Evolutionary conservation across 2,797 vertebrate genomes (phyloP).

Genomic region (Iguana delicatissima): DNA sequence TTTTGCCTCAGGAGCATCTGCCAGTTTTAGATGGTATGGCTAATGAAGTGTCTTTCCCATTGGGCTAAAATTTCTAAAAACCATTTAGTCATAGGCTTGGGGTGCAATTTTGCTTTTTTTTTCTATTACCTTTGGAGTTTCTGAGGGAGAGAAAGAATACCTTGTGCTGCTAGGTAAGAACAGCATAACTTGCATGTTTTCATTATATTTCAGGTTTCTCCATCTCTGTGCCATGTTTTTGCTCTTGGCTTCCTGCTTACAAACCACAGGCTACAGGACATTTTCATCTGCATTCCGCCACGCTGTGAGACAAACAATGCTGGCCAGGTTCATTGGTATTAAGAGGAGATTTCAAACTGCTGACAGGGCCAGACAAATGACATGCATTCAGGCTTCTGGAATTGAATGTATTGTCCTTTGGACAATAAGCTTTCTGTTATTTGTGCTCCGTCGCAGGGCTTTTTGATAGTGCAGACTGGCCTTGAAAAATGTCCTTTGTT

Average conservation of each 20-base stretch:
- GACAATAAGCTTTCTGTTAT: constrained; percentile 4
- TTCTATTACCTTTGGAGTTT: constrained; percentile 42
- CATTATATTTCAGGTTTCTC: constrained; percentile 27
- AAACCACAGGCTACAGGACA: constrained; percentile 10
- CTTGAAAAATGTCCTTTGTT: not conserved
- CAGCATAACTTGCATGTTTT: constrained; percentile 35
- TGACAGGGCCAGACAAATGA: constrained; percentile 40
- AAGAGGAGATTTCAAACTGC: constrained; percentile 5
- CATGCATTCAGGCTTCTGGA: not conserved
- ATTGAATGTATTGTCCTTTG: not conserved
- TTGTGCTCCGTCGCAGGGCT: constrained; percentile 12
- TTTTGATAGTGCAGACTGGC: not conserved
- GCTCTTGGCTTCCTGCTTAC: constrained; percentile 39
- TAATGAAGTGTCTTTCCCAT: constrained; percentile 21
- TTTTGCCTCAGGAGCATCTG: constrained; percentile 13
- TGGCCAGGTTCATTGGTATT: not conserved
- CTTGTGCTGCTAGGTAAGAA: constrained; percentile 32
- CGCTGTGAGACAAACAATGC: constrained; percentile 30
- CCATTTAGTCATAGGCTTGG: constrained; percentile 44
- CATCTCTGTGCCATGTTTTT: constrained; percentile 16
- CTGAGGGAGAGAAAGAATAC: constrained; percentile 36
- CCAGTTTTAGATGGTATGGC: constrained; percentile 46
- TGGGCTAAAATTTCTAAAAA: constrained; percentile 50
- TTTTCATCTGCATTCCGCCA: constrained; percentile 42
- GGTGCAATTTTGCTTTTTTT: constrained; percentile 12